These are phyloP conservation scores for Panagrolaimus sp. DNA, from an alignment of 1,140 invertebrate genomes.

Conservation along the genomic window DNA sequence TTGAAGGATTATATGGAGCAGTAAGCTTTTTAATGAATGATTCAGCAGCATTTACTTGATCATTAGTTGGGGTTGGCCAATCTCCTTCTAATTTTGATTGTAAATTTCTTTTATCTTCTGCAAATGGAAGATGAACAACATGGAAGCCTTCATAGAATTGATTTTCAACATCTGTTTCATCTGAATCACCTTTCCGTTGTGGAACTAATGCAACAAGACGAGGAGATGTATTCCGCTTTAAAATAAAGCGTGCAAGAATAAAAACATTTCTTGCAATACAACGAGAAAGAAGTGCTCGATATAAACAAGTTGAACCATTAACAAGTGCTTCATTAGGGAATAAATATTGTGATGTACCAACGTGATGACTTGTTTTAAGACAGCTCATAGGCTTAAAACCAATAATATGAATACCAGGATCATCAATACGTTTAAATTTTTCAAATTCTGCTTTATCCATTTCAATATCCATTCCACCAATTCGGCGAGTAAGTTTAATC, in stretches of 20 bases:
- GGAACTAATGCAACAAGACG: neutral
- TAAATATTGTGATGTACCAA: neutral
- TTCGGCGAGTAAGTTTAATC: neutral
- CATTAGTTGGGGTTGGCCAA: neutral
- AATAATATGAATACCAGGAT: neutral
- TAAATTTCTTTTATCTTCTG: neutral
- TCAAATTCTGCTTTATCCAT: neutral
- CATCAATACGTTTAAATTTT: neutral
- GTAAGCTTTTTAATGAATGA: neutral
- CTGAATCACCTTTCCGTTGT: neutral
- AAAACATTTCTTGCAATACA: neutral
- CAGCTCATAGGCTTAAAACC: neutral
- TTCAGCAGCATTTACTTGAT: neutral
- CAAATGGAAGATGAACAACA: neutral
- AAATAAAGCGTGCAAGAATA: neutral
- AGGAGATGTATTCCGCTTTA: neutral
- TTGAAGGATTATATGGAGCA: neutral
- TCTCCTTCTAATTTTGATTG: neutral
- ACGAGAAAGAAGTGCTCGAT: neutral
- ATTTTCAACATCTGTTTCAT: conserved; percentile 2
- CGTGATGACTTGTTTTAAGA: neutral
- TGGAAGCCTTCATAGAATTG: conserved; percentile 6
- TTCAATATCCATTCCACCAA: neutral
- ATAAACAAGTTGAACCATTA: neutral
- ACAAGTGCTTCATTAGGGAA: neutral